phyloP scores from a whole-genome alignment of 2,888 invertebrate genomes.

The Phortica okadai region DNA sequence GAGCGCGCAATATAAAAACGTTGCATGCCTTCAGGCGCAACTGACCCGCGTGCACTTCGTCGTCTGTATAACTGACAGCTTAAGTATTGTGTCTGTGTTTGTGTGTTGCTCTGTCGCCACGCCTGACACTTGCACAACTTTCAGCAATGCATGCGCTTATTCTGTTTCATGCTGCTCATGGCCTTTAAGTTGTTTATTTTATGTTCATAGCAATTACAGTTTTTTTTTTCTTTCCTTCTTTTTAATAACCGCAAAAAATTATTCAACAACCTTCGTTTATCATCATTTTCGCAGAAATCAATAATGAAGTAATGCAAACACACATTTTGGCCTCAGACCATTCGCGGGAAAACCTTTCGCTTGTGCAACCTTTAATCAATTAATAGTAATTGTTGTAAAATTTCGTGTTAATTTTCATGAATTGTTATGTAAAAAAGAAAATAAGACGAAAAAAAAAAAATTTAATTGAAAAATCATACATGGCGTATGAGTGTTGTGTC shows the following conservation, averaged over 20 bases:
- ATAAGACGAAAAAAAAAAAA: not conserved
- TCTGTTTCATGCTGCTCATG: not conserved
- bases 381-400: conserved; percentile 23
- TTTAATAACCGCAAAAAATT: not conserved
- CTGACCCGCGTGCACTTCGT: not conserved
- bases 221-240: not conserved
- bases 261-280: not conserved
- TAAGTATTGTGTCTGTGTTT: not conserved
- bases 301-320: not conserved
- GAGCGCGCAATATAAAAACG: not conserved
- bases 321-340: not conserved
- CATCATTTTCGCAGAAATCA: not conserved
- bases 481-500: no score
- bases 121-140: not conserved
- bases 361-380: not conserved
- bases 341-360: not conserved
- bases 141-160: no score
- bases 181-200: conserved; percentile 1
- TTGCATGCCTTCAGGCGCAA: not conserved
- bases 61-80: not conserved
- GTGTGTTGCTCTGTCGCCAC: not conserved
- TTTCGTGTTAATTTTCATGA: not conserved
- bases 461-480: conserved; percentile 8
- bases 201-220: not conserved
- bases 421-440: not conserved